phyloP scores from a whole-genome alignment of 2,888 invertebrate genomes.

The Cheilosia impressa region DNA sequence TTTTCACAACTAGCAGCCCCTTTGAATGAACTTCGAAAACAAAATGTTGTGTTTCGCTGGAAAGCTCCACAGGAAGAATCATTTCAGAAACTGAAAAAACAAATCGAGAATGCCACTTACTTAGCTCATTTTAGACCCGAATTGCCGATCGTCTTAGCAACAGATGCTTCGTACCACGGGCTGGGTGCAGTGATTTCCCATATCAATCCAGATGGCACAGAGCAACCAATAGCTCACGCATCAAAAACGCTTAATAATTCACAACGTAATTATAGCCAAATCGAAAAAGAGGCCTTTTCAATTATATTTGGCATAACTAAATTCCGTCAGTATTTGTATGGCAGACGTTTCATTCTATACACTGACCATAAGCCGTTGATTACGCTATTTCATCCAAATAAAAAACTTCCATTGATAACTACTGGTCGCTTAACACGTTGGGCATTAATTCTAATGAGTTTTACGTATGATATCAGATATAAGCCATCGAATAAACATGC shows the following conservation, averaged over 20 bases:
- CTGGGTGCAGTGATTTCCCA: conserved; percentile 68
- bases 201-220: conserved; percentile 34
- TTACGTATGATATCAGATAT: conserved; percentile 35
- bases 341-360: conserved; percentile 79
- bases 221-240: conserved; percentile 53
- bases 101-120: conserved; percentile 17
- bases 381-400: conserved; percentile 9
- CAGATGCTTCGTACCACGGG: conserved; percentile 69
- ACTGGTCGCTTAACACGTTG: conserved; percentile 37
- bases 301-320: conserved; percentile 64
- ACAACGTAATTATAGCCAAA: conserved; percentile 55
- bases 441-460: conserved; percentile 45
- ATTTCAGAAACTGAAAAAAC: conserved; percentile 76
- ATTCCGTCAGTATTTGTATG: conserved; percentile 80
- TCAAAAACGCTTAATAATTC: conserved; percentile 50
- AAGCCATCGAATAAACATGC: conserved; percentile 40
- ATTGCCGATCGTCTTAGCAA: conserved; percentile 47
- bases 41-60: conserved; percentile 75
- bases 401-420: conserved; percentile 32
- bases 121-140: conserved; percentile 29
- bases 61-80: conserved; percentile 70
- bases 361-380: conserved; percentile 81
- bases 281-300: conserved; percentile 70
- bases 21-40: conserved; percentile 29
- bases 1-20: conserved; percentile 20